These are phyloP conservation scores for Rhea americana DNA, from an alignment of 2,113 vertebrate species.

Conservation along the genomic window DNA sequence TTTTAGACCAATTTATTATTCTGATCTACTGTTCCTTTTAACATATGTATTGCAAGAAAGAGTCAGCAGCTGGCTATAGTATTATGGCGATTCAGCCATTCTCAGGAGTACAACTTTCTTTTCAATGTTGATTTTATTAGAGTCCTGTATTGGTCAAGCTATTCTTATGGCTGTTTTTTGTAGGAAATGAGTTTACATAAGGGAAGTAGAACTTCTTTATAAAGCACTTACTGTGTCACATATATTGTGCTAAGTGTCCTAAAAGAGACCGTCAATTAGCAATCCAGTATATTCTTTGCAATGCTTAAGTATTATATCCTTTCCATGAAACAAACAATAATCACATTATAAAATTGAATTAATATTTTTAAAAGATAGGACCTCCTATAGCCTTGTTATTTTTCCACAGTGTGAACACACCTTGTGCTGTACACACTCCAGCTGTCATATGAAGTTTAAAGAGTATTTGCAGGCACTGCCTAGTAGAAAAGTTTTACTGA, in stretches of 20 bases:
- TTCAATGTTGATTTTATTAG: background rate
- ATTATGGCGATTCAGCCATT: background rate
- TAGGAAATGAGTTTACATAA: background rate
- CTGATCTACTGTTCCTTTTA: background rate
- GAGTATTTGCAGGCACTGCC: background rate
- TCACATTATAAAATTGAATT: slow-evolving; percentile 6
- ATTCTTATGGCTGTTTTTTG: slow-evolving; percentile 35
- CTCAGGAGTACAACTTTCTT: background rate
- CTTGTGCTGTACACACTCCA: background rate
- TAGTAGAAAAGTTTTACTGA: slow-evolving; percentile 11
- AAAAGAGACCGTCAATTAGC: slow-evolving; percentile 19
- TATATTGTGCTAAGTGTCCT: slow-evolving; percentile 4
- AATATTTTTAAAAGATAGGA: background rate
- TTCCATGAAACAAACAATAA: background rate
- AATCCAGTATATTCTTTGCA: background rate
- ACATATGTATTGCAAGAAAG: background rate
- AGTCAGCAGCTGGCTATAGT: background rate
- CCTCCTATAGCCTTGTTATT: slow-evolving; percentile 19
- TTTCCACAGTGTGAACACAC: slow-evolving; percentile 40
- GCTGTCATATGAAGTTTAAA: background rate
- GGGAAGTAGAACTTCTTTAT: slow-evolving; percentile 25
- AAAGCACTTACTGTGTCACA: slow-evolving; percentile 27
- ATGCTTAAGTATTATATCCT: background rate
- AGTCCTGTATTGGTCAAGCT: background rate
- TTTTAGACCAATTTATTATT: background rate